Percentiles rank a stretch among this genome's conserved stretches.
phyloP scores from a whole-genome alignment of 1,140 invertebrate species.

The Neodiprion pinetum region DNA sequence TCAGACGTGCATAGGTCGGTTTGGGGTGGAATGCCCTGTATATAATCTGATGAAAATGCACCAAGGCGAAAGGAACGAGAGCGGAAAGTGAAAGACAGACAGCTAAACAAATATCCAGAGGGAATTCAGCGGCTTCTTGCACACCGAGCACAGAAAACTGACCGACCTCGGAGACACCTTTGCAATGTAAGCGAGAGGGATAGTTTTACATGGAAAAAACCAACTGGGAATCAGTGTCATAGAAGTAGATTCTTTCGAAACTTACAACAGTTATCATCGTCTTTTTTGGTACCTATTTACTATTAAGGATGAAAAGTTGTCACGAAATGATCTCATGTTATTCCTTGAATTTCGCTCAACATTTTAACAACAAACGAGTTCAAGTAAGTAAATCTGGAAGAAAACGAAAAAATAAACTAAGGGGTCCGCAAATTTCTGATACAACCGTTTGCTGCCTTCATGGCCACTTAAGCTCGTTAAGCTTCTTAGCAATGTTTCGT shows the following conservation, averaged over 20 bases:
- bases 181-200: not conserved
- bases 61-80: not conserved
- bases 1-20: no score
- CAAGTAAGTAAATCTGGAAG: not conserved
- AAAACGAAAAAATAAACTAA: not conserved
- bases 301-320: no score
- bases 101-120: not conserved
- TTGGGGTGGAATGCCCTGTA: no score
- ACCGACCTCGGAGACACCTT: not conserved
- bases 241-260: not conserved
- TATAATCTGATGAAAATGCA: no score
- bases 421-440: not conserved
- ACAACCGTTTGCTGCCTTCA: not conserved
- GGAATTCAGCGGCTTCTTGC: not conserved
- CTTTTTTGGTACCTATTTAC: not conserved
- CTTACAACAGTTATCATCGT: not conserved
- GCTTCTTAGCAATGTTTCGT: not conserved
- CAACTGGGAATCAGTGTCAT: not conserved
- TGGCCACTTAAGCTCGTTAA: not conserved
- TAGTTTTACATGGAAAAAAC: not conserved
- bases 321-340: no score
- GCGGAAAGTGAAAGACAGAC: not conserved
- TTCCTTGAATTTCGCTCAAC: no score
- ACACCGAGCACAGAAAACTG: not conserved
- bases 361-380: no score